Conservation (phyloP, 2,888 invertebrate genomes). For the Drosophila ezoana region DNA sequence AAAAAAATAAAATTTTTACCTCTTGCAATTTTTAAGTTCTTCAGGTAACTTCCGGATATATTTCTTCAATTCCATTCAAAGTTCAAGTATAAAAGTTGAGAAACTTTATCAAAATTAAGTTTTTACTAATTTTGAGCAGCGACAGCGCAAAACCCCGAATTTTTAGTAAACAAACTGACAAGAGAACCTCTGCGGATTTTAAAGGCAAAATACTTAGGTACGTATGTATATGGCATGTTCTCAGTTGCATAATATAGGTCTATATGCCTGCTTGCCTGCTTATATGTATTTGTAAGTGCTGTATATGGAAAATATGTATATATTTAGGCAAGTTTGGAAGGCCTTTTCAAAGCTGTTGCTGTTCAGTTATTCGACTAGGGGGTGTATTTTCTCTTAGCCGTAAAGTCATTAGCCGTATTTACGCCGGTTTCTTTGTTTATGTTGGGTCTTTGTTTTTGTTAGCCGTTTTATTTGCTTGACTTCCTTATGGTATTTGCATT, state of each 20-base stretch:
- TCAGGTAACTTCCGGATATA: not conserved
- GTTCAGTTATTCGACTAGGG: not conserved
- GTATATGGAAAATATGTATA: not conserved
- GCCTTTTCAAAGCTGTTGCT: slow-evolving; percentile 1
- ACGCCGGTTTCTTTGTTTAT: not conserved
- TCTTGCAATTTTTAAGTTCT: slow-evolving; percentile 1
- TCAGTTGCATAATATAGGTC: not conserved
- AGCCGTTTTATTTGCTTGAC: slow-evolving; percentile 37
- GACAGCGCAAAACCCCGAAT: not conserved
- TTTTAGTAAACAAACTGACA: not conserved
- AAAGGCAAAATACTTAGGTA: not conserved
- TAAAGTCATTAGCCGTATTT: not conserved
- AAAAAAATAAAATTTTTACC: slow-evolving; percentile 2
- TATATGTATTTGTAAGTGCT: not conserved
- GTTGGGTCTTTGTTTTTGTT: not conserved
- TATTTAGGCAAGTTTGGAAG: not conserved
- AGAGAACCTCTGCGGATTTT: slow-evolving; percentile 4
- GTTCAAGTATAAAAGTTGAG: slow-evolving; percentile 1
- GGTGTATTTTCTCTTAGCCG: not conserved
- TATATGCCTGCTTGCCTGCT: not conserved
- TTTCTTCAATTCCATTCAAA: not conserved
- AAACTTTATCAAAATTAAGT: slow-evolving; percentile 1
- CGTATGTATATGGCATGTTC: not conserved
- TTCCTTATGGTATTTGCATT: slow-evolving; percentile 54
- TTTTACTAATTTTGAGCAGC: slow-evolving; percentile 1